phyloP scores from a whole-genome alignment of 1,140 invertebrate genomes.

The Dryas iulia region DNA sequence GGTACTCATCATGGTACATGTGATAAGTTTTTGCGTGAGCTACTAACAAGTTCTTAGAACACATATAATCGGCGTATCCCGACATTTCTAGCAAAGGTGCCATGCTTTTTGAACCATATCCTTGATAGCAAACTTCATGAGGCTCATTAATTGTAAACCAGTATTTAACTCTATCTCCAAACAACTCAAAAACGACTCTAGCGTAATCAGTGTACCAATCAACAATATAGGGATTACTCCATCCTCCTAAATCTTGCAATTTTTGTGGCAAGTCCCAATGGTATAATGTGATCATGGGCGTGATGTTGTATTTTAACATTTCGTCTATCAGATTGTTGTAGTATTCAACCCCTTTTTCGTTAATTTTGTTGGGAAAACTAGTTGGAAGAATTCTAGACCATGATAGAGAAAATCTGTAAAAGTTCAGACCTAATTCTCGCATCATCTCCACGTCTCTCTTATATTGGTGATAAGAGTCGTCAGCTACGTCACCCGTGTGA shows the following conservation, averaged over 20 bases:
- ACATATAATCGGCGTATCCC: conserved; percentile 79
- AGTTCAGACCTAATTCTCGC: conserved; percentile 75
- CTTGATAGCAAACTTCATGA: conserved; percentile 80
- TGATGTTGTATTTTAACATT: conserved; percentile 77
- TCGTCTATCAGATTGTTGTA: conserved; percentile 84
- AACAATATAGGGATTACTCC: conserved; percentile 83
- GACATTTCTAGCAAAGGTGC: conserved; percentile 76
- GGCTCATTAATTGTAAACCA: conserved; percentile 89
- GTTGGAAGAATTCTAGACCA: conserved; percentile 84
- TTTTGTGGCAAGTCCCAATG: conserved; percentile 85
- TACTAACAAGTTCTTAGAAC: conserved; percentile 52
- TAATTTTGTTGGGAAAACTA: conserved; percentile 81
- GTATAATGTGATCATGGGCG: conserved; percentile 83
- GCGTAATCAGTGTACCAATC: conserved; percentile 84
- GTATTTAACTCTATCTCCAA: conserved; percentile 83
- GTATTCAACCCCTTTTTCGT: conserved; percentile 81
- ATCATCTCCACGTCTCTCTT: conserved; percentile 36
- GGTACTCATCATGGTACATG: conserved; percentile 79
- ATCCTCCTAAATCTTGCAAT: conserved; percentile 83
- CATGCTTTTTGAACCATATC: conserved; percentile 78
- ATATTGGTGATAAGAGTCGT: too few species aligned
- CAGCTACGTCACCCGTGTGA: conserved; percentile 72
- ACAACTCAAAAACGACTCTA: conserved; percentile 79
- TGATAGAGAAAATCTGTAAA: conserved; percentile 84
- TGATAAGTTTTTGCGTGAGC: conserved; percentile 76